phyloP scores from a whole-genome alignment of 1,140 invertebrate genomes.

The Choristoneura fumiferana region DNA sequence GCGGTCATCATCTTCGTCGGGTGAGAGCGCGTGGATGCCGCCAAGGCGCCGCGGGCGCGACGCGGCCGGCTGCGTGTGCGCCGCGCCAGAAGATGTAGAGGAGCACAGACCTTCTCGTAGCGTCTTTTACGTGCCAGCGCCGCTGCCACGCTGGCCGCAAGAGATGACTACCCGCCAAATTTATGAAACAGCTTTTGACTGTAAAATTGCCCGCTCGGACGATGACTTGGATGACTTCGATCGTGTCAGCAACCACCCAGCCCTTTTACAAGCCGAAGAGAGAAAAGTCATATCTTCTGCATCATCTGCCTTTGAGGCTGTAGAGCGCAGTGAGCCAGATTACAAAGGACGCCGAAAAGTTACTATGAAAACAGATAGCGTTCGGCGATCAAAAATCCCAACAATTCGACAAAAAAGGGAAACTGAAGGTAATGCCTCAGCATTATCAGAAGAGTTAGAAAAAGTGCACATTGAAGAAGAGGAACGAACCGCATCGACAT shows the following conservation, averaged over 20 bases:
- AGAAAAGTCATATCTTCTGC: constrained; percentile 71
- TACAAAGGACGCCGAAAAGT: constrained; percentile 73
- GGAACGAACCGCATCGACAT: constrained; percentile 68
- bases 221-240: constrained; percentile 90
- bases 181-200: constrained; percentile 94
- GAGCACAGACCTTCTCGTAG: constrained; percentile 80
- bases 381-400: constrained; percentile 80
- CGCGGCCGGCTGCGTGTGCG: constrained; percentile 82
- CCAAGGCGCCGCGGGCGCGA: constrained; percentile 80
- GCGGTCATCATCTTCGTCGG: constrained; percentile 72
- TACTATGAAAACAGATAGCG: constrained; percentile 73
- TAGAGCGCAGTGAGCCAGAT: constrained; percentile 64
- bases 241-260: constrained; percentile 88
- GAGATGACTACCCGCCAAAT: constrained; percentile 83
- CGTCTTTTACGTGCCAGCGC: constrained; percentile 81
- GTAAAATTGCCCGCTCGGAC: constrained; percentile 89
- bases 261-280: constrained; percentile 81
- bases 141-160: constrained; percentile 83
- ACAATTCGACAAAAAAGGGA: constrained; percentile 79
- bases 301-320: constrained; percentile 73
- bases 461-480: constrained; percentile 81
- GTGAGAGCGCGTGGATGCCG: constrained; percentile 79
- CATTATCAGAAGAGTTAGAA: constrained; percentile 80
- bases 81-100: constrained; percentile 82
- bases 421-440: constrained; percentile 78